phyloP scores from a whole-genome alignment of 2,888 invertebrate genomes.

The Chaetoderma sp. region DNA sequence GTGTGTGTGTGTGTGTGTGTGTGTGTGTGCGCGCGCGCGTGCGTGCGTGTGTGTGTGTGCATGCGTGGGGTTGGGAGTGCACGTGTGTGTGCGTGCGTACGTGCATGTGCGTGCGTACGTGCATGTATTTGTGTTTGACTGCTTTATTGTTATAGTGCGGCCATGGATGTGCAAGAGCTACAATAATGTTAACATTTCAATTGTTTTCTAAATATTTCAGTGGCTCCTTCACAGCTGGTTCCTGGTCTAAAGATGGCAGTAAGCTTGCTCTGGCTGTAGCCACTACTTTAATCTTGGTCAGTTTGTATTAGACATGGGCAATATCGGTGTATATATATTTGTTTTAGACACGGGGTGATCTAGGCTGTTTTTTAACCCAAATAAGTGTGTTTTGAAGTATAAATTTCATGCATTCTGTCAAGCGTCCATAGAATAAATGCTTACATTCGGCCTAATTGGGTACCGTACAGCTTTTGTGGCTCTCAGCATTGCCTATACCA shows the following conservation, averaged over 20 bases:
- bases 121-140: not conserved
- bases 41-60: not conserved
- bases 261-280: slow-evolving; percentile 55
- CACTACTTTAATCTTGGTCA: slow-evolving; percentile 47
- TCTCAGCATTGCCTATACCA: too few species aligned
- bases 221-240: slow-evolving; percentile 58
- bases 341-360: too few species aligned
- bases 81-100: not conserved
- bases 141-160: not conserved
- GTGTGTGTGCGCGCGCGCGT: not conserved
- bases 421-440: too few species aligned
- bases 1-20: too few species aligned
- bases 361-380: too few species aligned
- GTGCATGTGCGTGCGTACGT: too few species aligned
- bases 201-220: slow-evolving; percentile 38
- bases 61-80: not conserved
- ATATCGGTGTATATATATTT: too few species aligned
- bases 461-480: too few species aligned
- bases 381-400: too few species aligned
- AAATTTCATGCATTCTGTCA: too few species aligned
- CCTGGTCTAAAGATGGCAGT: slow-evolving; percentile 60
- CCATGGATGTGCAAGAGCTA: not conserved
- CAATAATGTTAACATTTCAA: not conserved
- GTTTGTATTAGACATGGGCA: too few species aligned
- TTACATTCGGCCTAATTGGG: too few species aligned